Base-by-base conservation (phyloP, 2,797 vertebrate species). In the Diplodus puntazzo region DNA sequence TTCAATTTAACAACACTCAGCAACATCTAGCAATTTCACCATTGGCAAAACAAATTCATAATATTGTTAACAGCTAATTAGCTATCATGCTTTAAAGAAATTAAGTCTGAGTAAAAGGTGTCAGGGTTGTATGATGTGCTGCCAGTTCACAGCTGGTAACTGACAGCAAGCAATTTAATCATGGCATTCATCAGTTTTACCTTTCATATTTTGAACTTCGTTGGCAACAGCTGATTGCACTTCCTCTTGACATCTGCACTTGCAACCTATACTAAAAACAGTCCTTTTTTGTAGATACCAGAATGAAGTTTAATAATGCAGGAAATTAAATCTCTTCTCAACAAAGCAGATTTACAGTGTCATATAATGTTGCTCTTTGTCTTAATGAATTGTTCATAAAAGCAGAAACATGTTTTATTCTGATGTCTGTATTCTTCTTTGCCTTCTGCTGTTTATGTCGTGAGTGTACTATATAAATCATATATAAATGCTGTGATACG, bases 401-500 rank as follows among this genome's bases (percentile, higher is more conserved):
- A 25, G 53, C 25, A 64, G 21, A 59, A n/a, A 45, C 27, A 46
- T 55, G 8, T 57, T 34, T 46, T 5, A 49, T 55, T 53, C 4
- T 34, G 48, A 25, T 46, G 12, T 66, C 46, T 75, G 0, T 60
- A 48, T 63, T 20, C 12, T 2, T 45, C 34, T 0, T 48, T 23
- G 52, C 34, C 27, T 27, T 25, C 49, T 54, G 6, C 49, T 67
- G 20, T 57, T 74, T 48, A 3, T 34, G 58, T 52, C 21, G 42
- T 60, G 46, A 62, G 20, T 30, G 17, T 62, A 13, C 20, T 63
- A 50, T 71, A 59, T 69, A 59, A 65, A 52, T 69, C 64, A 60
- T 69, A 70, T 72, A 83, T 75, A 73, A 76, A 68, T 4, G 34
- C 68, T 73, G 49, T 78, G 61, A 79, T 63, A 43, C 50, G 45